These are phyloP conservation scores for Lonchura striata DNA, from an alignment of 2,113 vertebrate species.

Conservation along the genomic window DNA sequence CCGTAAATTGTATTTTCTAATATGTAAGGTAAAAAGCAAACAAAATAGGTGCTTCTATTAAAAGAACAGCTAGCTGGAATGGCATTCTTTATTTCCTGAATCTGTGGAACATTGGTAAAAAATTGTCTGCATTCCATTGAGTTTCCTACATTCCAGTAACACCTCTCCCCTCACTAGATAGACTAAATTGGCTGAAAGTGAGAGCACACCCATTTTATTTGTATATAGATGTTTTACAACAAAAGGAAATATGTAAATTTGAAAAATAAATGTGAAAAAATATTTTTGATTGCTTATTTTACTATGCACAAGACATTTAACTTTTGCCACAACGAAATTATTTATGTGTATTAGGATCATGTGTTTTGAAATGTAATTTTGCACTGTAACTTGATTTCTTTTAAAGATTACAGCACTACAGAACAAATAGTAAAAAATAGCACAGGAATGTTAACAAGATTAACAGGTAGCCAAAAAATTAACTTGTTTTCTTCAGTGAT, in stretches of 20 bases:
- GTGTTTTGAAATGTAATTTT: constrained; percentile 69
- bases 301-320: constrained; percentile 73
- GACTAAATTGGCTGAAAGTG: constrained; percentile 46
- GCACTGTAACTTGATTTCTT: constrained; percentile 65
- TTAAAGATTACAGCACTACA: constrained; percentile 57
- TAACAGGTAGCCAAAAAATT: not conserved
- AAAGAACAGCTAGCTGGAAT: constrained; percentile 67
- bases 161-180: not conserved
- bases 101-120: constrained; percentile 53
- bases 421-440: not conserved
- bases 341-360: constrained; percentile 26
- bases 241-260: constrained; percentile 69
- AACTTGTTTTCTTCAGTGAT: not conserved
- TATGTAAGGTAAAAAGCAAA: constrained; percentile 40
- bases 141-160: constrained; percentile 72
- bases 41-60: constrained; percentile 69
- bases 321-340: constrained; percentile 51
- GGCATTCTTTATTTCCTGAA: constrained; percentile 38
- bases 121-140: constrained; percentile 72
- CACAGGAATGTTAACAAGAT: not conserved
- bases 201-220: constrained; percentile 68
- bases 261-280: constrained; percentile 76
- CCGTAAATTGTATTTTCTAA: constrained; percentile 61
- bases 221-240: constrained; percentile 63
- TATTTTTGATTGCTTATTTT: constrained; percentile 74